Evolutionary conservation across 2,113 vertebrate genomes (phyloP).

Genomic region (Pristiophorus japonicus): DNA sequence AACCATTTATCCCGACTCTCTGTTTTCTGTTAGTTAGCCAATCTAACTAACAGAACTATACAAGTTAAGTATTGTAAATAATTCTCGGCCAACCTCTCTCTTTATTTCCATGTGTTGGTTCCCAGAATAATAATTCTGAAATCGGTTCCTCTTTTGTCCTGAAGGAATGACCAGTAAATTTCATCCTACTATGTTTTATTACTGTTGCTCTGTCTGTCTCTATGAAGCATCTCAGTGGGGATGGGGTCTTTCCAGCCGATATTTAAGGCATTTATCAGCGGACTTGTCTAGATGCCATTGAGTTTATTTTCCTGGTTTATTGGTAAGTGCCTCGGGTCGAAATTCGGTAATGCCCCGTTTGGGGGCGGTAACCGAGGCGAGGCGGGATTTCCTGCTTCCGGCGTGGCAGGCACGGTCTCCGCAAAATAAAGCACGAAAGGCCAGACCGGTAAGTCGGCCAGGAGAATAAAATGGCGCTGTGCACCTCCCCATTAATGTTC

Average conservation of each 20-base stretch:
- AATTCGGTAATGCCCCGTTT: too few species aligned
- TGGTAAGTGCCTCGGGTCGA: too few species aligned
- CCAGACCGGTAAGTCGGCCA: too few species aligned
- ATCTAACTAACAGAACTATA: too few species aligned
- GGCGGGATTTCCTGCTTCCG: too few species aligned
- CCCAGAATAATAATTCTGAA: neutral
- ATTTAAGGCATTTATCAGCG: neutral
- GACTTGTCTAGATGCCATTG: neutral
- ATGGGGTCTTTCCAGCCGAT: neutral
- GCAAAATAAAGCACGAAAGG: too few species aligned
- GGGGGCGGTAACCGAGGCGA: too few species aligned
- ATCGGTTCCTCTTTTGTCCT: neutral
- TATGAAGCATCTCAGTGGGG: neutral
- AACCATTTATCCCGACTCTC: too few species aligned
- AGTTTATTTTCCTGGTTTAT: neutral
- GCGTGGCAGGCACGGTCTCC: too few species aligned
- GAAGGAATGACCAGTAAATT: neutral
- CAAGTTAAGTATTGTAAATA: neutral
- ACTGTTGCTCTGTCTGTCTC: neutral
- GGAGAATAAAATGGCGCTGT: too few species aligned
- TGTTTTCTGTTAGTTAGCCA: too few species aligned
- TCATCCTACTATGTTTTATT: neutral
- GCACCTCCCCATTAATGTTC: too few species aligned
- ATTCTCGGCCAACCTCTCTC: neutral
- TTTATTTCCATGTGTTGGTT: neutral